Evolutionary conservation across 2,888 invertebrate species (phyloP).

Genomic region (Eupithecia pulchellata): DNA sequence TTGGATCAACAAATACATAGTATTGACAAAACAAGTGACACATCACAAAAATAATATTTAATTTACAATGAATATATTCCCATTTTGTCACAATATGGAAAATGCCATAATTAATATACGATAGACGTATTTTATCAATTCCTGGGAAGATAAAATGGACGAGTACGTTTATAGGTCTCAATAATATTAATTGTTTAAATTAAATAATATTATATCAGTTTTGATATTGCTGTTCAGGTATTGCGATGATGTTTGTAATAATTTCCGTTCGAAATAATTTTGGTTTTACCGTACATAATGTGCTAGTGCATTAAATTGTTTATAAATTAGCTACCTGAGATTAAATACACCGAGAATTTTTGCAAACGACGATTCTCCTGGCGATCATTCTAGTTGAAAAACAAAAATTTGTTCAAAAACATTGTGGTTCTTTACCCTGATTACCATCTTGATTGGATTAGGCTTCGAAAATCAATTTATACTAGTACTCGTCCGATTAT

Average conservation of each 20-base stretch:
- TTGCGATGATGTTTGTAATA: background rate
- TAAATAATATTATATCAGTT: background rate
- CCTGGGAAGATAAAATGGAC: constrained; percentile 82
- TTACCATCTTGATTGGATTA: constrained; percentile 65
- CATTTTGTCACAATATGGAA: constrained; percentile 84
- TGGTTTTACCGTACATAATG: background rate
- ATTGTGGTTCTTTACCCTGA: constrained; percentile 70
- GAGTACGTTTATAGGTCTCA: constrained; percentile 53
- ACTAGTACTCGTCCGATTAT: constrained; percentile 72
- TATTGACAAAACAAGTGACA: background rate
- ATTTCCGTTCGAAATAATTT: background rate
- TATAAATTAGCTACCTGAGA: background rate
- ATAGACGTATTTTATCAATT: constrained; percentile 74
- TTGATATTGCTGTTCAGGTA: background rate
- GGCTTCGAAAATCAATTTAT: constrained; percentile 42
- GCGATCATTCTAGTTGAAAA: background rate
- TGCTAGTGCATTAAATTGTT: background rate
- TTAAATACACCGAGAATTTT: background rate
- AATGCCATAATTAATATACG: constrained; percentile 59
- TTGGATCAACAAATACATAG: constrained; percentile 2
- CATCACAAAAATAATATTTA: background rate
- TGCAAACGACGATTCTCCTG: background rate
- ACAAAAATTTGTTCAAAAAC: constrained; percentile 15
- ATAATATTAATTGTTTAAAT: constrained; percentile 1
- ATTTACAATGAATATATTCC: constrained; percentile 46